Evolutionary conservation across 2,113 vertebrate species (phyloP).

Genomic region (Gymnarchus niloticus): DNA sequence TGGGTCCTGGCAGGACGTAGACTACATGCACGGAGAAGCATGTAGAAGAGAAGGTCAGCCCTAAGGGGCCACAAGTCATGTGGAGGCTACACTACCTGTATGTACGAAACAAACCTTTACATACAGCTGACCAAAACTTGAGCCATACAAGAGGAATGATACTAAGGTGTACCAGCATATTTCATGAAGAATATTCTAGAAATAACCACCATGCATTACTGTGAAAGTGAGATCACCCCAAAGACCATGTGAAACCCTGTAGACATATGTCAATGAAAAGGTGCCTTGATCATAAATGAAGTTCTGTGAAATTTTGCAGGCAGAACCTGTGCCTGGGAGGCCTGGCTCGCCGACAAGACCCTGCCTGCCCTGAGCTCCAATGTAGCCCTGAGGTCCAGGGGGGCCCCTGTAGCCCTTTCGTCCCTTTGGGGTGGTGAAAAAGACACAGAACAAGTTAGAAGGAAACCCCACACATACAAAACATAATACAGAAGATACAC

Average conservation of each 20-base stretch:
- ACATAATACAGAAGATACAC: too few relatives aligned
- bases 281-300: background rate
- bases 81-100: background rate
- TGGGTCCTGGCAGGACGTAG: constrained; percentile 23
- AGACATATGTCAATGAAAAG: background rate
- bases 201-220: background rate
- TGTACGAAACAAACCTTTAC: too few relatives aligned
- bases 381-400: constrained; percentile 11
- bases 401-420: constrained; percentile 18
- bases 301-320: background rate
- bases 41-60: background rate
- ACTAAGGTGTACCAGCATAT: background rate
- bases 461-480: background rate
- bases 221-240: background rate
- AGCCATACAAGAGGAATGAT: too few relatives aligned
- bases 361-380: constrained; percentile 14
- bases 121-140: too few relatives aligned
- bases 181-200: background rate
- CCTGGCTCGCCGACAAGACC: constrained; percentile 21
- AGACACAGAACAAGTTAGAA: background rate
- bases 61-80: background rate
- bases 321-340: constrained; percentile 21
- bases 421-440: constrained; percentile 1
- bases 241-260: background rate
- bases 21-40: constrained; percentile 23